phyloP scores from a whole-genome alignment of 2,888 invertebrate genomes.

The Nomada fucata region DNA sequence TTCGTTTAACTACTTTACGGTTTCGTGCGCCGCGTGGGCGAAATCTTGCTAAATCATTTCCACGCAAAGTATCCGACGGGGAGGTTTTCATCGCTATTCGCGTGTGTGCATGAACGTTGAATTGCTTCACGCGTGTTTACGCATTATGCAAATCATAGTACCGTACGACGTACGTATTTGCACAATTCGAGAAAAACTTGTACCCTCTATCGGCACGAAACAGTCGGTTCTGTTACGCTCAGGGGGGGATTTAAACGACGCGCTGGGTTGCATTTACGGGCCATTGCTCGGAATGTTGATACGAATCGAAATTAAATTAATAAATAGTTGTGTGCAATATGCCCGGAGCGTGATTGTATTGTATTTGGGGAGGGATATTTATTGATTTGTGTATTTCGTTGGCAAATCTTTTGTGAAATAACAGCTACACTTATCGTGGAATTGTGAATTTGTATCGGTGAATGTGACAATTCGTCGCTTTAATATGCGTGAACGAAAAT shows the following conservation, averaged over 20 bases:
- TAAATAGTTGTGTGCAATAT: no score
- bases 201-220: background rate
- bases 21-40: slow-evolving; percentile 25
- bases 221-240: background rate
- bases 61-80: background rate
- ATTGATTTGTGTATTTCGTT: no score
- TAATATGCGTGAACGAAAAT: no score
- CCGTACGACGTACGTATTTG: background rate
- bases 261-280: background rate
- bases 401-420: no score
- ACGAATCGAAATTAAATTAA: no score
- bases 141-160: slow-evolving; percentile 19
- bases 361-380: no score
- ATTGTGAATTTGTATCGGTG: no score
- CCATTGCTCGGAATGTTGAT: no score
- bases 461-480: no score
- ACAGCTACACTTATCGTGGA: no score
- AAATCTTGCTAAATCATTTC: slow-evolving; percentile 19
- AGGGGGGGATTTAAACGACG: background rate
- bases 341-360: no score
- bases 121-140: background rate
- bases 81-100: background rate
- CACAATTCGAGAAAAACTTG: background rate
- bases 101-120: background rate
- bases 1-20: slow-evolving; percentile 29